Base-by-base conservation (phyloP, 2,113 vertebrate species). In the Sitta europaea region DNA sequence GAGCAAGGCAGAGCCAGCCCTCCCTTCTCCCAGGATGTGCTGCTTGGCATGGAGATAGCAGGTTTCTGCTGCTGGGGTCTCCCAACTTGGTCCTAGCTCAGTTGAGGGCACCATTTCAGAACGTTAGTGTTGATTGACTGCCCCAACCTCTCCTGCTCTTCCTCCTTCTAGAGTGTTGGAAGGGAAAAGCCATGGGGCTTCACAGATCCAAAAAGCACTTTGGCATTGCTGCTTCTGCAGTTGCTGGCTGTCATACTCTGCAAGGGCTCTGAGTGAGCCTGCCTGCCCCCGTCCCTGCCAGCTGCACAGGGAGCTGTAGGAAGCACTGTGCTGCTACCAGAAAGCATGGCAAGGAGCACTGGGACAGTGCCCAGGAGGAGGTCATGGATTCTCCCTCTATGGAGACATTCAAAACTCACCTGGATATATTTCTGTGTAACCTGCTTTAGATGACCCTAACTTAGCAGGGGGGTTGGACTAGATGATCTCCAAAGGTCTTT, bases 201-300 rank as follows among this genome's bases (percentile, higher is more conserved):
- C 77, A 40, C 45, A 70, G 92, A 85, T 95, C 94, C 95, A 55
- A 43, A 70, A 94, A 76, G 90, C 92, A 86, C 95, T 90, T 92
- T 95, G 95, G 90, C 77, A 10, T 79, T 51, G 82, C 92, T 96
- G 87, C 95, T 95, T 82, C 51, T 66, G 80, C 93, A 90, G 93
- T 75, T 0, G 1, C 62, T 92, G 77, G 80, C 87, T 87, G 66
- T 81, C 66, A 65, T 42, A 20, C 66, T 72, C 73, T 89, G 74
- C 58, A 29, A 36, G 67, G 57, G 62, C 65, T 83, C n/a, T 21
- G 63, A 65, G 81, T 2, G 4, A 75, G 62, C 61, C 88, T 86
- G 68, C 61, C 61, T 1, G 0, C n/a, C 42, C 53, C 25, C 43
- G 2, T 43, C 66, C 55, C 75, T 38, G 68, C 57, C 68, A 53